Base-by-base conservation (phyloP, 2,888 invertebrate species). In the Volucella inflata region DNA sequence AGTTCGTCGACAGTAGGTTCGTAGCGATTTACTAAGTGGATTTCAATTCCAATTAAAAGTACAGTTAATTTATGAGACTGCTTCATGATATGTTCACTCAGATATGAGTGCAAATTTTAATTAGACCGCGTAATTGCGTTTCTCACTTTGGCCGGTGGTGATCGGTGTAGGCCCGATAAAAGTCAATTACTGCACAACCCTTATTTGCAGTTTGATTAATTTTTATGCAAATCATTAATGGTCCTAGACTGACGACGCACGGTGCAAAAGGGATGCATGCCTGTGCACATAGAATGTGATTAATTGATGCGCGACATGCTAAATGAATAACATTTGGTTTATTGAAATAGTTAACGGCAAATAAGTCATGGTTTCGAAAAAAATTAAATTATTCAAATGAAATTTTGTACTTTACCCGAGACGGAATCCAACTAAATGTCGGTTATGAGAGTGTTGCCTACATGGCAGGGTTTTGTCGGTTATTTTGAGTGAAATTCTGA, bases 31-130 rank as follows among this genome's bases (percentile, higher is more conserved):
- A n/a, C n/a, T n/a, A 72, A 80, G 50, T 65, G 72, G 75, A 85
- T 80, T 85, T 80, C 76, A 85, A 71, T 85, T 85, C 85, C 85
- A 85, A 85, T 85, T 85, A 80, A 80, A 85, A 85, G 65, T 59
- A 70, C 55, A 72, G 67, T 85, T 80, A 85, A 80, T 85, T 85
- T 80, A 85, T 85, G 70, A 71, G 46, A 67, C 76, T 51, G 30
- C n/a, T 46, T 70, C 60, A 67, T 79, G 71, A 79, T 85, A 72
- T 65, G 67, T 71, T 80, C 48, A 76, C 72, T 48, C 67, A 67
- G 85, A 85, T 85, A 85, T 62, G 72, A 57, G 30, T 60, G 65
- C 75, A 70, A 51, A 79, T 85, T 80, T 85, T 85, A 80, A 85
- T 85, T 85, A 85, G 80, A 76, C 14, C 80, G 71, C 76, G 67